These are phyloP conservation scores for Drosophila guanche DNA, from an alignment of 1,140 invertebrate species.

Conservation along the genomic window DNA sequence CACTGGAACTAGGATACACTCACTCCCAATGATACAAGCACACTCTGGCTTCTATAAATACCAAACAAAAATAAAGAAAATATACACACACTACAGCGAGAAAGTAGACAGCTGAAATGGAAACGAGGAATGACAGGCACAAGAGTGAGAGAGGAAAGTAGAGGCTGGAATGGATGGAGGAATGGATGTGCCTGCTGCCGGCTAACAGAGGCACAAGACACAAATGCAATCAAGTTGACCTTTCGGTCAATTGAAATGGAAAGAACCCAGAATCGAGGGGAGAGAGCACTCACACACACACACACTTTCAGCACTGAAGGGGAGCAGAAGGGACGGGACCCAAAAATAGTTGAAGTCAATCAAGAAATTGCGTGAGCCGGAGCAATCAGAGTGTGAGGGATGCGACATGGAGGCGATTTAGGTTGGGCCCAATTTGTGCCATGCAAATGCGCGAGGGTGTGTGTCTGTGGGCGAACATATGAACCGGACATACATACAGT, in stretches of 20 bases:
- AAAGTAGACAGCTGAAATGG: conserved; percentile 41
- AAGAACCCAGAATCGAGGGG: conserved; percentile 6
- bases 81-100: conserved; percentile 22
- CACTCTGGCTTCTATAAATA: conserved; percentile 30
- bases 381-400: not conserved
- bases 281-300: too few relatives aligned
- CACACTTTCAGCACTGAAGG: not conserved
- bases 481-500: conserved; percentile 15
- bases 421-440: conserved; percentile 22
- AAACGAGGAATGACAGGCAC: conserved; percentile 9
- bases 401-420: not conserved
- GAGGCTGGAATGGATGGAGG: conserved; percentile 1
- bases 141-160: conserved; percentile 6
- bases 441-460: conserved; percentile 30
- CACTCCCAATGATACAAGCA: conserved; percentile 9
- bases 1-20: not conserved
- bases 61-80: conserved; percentile 14
- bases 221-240: conserved; percentile 47
- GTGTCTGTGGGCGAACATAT: conserved; percentile 25
- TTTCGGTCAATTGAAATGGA: conserved; percentile 54
- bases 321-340: conserved; percentile 5
- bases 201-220: conserved; percentile 8
- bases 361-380: conserved; percentile 39
- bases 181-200: not conserved
- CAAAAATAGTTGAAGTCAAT: conserved; percentile 46